phyloP scores from a whole-genome alignment of 2,113 vertebrate species.

The Brachyhypopomus gauderio region DNA sequence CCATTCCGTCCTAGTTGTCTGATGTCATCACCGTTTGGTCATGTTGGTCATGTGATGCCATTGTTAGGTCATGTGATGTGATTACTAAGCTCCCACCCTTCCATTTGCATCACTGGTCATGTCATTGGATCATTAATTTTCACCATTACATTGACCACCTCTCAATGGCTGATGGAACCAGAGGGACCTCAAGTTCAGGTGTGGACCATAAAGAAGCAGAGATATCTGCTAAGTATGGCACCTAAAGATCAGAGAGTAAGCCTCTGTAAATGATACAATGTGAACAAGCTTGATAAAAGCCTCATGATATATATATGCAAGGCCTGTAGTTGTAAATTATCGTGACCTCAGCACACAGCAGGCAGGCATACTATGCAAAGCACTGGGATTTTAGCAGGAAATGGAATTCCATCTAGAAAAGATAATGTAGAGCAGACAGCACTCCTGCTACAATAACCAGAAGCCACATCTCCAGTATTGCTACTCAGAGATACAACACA shows the following conservation, averaged over 20 bases:
- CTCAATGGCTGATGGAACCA: background rate
- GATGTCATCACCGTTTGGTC: slow-evolving; percentile 50
- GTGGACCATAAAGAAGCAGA: slow-evolving; percentile 23
- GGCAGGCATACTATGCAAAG: slow-evolving; percentile 73
- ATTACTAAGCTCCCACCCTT: slow-evolving; percentile 44
- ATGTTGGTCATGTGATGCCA: slow-evolving; percentile 44
- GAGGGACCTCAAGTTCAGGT: background rate
- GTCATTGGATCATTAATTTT: slow-evolving; percentile 10
- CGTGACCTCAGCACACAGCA: slow-evolving; percentile 47
- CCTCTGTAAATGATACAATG: slow-evolving; percentile 23
- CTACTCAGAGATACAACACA: slow-evolving; percentile 56
- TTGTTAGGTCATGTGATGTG: slow-evolving; percentile 41
- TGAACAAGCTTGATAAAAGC: slow-evolving; percentile 35
- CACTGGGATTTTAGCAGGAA: slow-evolving; percentile 68
- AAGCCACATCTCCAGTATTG: slow-evolving; percentile 58
- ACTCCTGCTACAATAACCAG: slow-evolving; percentile 40
- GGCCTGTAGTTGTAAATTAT: slow-evolving; percentile 38
- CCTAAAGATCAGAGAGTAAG: slow-evolving; percentile 28
- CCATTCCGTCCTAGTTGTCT: slow-evolving; percentile 64
- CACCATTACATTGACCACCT: background rate
- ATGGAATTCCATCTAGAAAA: slow-evolving; percentile 42
- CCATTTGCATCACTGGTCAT: slow-evolving; percentile 17
- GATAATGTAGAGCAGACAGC: slow-evolving; percentile 66
- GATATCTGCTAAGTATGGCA: slow-evolving; percentile 29
- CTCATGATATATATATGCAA: slow-evolving; percentile 35